Conservation (phyloP, 2,888 invertebrate genomes). For the Drosophila subquinaria region DNA sequence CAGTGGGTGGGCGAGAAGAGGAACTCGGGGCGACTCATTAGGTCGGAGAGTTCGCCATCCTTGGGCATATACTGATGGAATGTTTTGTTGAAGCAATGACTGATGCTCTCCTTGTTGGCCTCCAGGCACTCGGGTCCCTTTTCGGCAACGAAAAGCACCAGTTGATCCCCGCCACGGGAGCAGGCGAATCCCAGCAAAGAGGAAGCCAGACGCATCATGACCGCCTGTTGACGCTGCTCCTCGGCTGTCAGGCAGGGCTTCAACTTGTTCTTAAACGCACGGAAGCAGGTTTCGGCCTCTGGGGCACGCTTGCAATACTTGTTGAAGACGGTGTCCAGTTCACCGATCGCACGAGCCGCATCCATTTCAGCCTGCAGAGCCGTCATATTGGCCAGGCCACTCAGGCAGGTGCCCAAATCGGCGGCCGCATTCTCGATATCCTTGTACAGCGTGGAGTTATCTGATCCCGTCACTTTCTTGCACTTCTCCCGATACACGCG, state of each 20-base stretch:
- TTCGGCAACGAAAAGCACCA: constrained; percentile 93
- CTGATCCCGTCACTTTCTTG: constrained; percentile 87
- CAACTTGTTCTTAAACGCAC: constrained; percentile 87
- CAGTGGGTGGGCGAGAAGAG: constrained; percentile 87
- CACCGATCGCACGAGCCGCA: constrained; percentile 88
- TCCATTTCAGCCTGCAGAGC: constrained; percentile 89
- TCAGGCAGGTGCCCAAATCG: constrained; percentile 87
- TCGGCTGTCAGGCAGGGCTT: constrained; percentile 88
- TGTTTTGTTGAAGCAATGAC: constrained; percentile 89
- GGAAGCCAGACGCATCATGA: constrained; percentile 88
- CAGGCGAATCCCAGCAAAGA: constrained; percentile 91
- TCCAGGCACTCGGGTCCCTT: constrained; percentile 91
- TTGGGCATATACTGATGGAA: constrained; percentile 87
- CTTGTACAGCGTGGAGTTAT: constrained; percentile 86
- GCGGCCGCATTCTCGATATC: constrained; percentile 86
- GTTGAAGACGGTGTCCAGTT: constrained; percentile 90
- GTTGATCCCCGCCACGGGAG: constrained; percentile 92
- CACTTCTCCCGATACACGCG: constrained; percentile 89
- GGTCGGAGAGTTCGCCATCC: constrained; percentile 75
- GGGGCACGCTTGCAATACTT: constrained; percentile 89
- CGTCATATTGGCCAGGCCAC: constrained; percentile 87
- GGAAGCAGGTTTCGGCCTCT: constrained; percentile 86
- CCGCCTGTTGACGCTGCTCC: constrained; percentile 88
- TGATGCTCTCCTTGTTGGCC: constrained; percentile 88
- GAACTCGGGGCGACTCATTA: constrained; percentile 87